These are phyloP conservation scores for Amblyopsis hoosieri DNA, from an alignment of 2,797 vertebrate genomes.

Conservation along the genomic window DNA sequence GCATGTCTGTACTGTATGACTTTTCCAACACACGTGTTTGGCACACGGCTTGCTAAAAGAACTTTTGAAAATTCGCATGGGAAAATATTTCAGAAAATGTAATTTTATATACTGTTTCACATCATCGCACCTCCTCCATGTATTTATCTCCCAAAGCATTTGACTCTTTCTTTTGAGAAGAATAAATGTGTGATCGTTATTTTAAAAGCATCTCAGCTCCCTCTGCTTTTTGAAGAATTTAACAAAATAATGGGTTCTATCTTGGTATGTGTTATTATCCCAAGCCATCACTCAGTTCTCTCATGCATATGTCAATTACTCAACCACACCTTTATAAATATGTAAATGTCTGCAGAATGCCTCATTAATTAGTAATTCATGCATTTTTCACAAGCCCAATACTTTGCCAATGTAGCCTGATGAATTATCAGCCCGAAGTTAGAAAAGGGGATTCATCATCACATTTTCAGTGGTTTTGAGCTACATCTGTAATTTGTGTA, in stretches of 20 bases:
- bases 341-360: slow-evolving; percentile 84
- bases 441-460: slow-evolving; percentile 75
- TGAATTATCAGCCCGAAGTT: slow-evolving; percentile 77
- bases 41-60: slow-evolving; percentile 77
- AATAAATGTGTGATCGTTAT: slow-evolving; percentile 79
- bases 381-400: slow-evolving; percentile 82
- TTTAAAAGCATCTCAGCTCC: slow-evolving; percentile 74
- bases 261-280: slow-evolving; percentile 74
- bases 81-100: slow-evolving; percentile 82
- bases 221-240: slow-evolving; percentile 75
- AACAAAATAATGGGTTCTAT: slow-evolving; percentile 77
- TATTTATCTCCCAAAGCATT: slow-evolving; percentile 81
- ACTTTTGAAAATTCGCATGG: slow-evolving; percentile 80
- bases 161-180: slow-evolving; percentile 79
- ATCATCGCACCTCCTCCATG: slow-evolving; percentile 77
- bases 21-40: slow-evolving; percentile 68
- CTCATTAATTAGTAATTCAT: slow-evolving; percentile 88
- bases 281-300: slow-evolving; percentile 76
- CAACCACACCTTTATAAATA: slow-evolving; percentile 85
- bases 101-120: slow-evolving; percentile 84
- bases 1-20: slow-evolving; percentile 49
- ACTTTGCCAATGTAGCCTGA: slow-evolving; percentile 76
- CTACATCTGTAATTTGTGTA: slow-evolving; percentile 74
- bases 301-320: slow-evolving; percentile 84
- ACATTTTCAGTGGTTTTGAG: slow-evolving; percentile 75